Evolutionary conservation across 2,888 invertebrate genomes (phyloP), one percentile per base, ranked within the genome.

Genomic region (Cheilosia impressa): DNA sequence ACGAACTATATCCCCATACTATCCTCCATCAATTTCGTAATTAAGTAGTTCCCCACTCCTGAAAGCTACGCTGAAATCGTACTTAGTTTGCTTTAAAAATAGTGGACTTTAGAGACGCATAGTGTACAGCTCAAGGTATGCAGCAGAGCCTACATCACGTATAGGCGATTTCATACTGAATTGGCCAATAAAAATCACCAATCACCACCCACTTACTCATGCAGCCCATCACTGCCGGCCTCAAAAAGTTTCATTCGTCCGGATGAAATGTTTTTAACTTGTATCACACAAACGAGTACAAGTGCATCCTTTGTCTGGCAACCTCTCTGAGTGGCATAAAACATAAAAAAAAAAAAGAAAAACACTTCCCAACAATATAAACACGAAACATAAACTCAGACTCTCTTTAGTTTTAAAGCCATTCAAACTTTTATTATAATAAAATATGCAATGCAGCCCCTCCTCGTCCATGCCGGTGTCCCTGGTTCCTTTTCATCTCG

Each of bases 371-470:
- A 45, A 19, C 50, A 60, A 7, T 41, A 52, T 13, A 60, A 41
- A 60, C 24, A 60, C 4, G 27, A 38, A 38, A 47, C n/a, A 24
- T 10, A 50, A 50, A 50, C 38, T 9, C 50, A 41, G 13, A 41
- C 22, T 45, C 22, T 53, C 24, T 68, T 45, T 24, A 60, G 53
- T 55, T 69, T 77, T 19, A 69, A 77, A 41, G 60, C 76, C 45
- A 60, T 77, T 68, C 53, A 68, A 77, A 66, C 68, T 62, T 77
- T 62, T 55, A 19, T 53, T 68, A 60, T 53, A 68, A 77, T 62
- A 68, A 77, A 60, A 68, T 60, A 68, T 76, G 76, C 68, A 68
- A 15, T 45, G 34, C 45, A 53, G n/a, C 31, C 34, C 52, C 63
- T 24, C n/a, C n/a, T n/a, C n/a, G n/a, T n/a, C n/a, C n/a, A n/a